phyloP scores from a whole-genome alignment of 2,888 invertebrate genomes.

The Villa cingulata region DNA sequence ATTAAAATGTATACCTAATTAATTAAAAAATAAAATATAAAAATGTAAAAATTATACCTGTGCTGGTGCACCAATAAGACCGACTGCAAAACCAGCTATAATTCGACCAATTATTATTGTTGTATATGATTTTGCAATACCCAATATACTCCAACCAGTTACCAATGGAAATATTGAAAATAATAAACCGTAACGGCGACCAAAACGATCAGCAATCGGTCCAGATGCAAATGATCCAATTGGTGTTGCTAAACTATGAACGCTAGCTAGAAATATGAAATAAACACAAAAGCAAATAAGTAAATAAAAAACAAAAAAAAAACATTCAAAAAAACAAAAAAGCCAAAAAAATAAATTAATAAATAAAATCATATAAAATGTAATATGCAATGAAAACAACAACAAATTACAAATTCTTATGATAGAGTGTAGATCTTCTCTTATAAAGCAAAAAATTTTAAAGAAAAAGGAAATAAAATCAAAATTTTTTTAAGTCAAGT shows the following conservation, averaged over 20 bases:
- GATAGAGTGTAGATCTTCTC: too few species aligned
- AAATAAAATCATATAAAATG: too few species aligned
- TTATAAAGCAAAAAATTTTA: too few species aligned
- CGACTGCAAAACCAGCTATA: constrained; percentile 58
- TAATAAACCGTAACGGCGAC: constrained; percentile 51
- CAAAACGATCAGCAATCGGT: constrained; percentile 54
- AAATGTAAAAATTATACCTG: constrained; percentile 41
- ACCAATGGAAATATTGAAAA: constrained; percentile 50
- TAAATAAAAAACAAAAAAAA: too few species aligned
- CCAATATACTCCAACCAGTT: constrained; percentile 54
- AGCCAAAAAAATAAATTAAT: too few species aligned
- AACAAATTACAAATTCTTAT: too few species aligned
- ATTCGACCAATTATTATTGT: constrained; percentile 50
- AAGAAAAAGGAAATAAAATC: too few species aligned
- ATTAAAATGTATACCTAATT: too few species aligned
- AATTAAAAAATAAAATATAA: too few species aligned
- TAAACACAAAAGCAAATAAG: neutral
- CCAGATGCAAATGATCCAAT: constrained; percentile 59
- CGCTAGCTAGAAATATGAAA: constrained; percentile 44
- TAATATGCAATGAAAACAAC: too few species aligned
- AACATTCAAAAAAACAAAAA: too few species aligned
- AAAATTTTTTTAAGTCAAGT: too few species aligned
- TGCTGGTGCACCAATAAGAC: constrained; percentile 56
- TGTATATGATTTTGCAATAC: constrained; percentile 43
- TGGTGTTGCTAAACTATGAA: constrained; percentile 66